phyloP scores from a whole-genome alignment of 2,113 vertebrate genomes.

The Ursus arctos region DNA sequence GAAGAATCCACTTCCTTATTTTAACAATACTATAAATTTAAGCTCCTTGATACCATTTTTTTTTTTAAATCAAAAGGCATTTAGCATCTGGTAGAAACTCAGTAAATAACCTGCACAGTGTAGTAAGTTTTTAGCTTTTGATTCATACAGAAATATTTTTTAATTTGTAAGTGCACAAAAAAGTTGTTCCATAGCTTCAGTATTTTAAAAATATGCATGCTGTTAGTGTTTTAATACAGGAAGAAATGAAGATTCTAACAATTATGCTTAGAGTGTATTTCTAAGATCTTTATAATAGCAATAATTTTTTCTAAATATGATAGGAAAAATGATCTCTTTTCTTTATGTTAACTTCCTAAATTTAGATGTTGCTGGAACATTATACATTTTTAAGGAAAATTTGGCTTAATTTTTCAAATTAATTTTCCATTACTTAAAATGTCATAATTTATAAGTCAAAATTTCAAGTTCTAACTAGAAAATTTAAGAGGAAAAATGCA shows the following conservation, averaged over 20 bases:
- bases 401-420: conserved; percentile 25
- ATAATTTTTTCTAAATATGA: neutral
- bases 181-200: neutral
- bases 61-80: neutral
- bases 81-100: neutral
- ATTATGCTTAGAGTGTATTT: neutral
- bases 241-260: neutral
- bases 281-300: neutral
- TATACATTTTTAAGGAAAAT: neutral
- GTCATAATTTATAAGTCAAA: neutral
- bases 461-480: conserved; percentile 24
- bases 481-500: neutral
- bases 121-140: neutral
- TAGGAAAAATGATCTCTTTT: neutral
- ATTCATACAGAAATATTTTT: neutral
- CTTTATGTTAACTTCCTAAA: neutral
- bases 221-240: neutral
- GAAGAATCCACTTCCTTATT: conserved; percentile 1
- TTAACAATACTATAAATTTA: conserved; percentile 14
- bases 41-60: neutral
- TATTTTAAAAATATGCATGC: neutral
- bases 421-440: neutral
- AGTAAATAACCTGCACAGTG: neutral
- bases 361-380: neutral
- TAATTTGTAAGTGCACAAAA: neutral